A percentile compares a stretch with the other conserved stretches of the same genome.
Evolutionary conservation across 1,140 invertebrate genomes (phyloP).

Genomic region (Trichonephila inaurata): DNA sequence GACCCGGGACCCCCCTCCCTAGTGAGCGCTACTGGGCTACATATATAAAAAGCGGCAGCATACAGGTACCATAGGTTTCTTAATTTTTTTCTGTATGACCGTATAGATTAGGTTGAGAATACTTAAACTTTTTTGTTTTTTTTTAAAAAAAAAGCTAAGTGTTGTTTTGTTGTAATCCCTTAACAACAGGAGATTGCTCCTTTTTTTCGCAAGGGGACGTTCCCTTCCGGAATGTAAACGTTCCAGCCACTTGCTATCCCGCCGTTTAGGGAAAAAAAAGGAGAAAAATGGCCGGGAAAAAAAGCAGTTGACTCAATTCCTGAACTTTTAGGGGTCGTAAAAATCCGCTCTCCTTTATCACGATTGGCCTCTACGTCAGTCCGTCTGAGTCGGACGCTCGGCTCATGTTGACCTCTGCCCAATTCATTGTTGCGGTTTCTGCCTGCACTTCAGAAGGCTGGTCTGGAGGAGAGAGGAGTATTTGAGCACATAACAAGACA

Average conservation of each 20-base stretch:
- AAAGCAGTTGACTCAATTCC: slow-evolving; percentile 66
- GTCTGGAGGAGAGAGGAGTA: background rate
- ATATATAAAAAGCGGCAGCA: too few relatives aligned
- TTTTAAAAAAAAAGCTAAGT: too few relatives aligned
- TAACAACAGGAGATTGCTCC: too few relatives aligned
- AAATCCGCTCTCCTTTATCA: slow-evolving; percentile 64
- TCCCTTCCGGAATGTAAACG: background rate
- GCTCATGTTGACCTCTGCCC: background rate
- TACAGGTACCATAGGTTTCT: too few relatives aligned
- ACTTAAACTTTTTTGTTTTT: too few relatives aligned
- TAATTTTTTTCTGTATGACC: too few relatives aligned
- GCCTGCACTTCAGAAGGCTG: background rate
- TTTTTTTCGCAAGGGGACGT: background rate
- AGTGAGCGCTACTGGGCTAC: too few relatives aligned
- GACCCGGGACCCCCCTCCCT: too few relatives aligned
- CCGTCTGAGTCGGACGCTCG: background rate
- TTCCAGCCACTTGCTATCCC: background rate
- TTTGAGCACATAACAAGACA: background rate
- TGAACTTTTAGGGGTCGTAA: slow-evolving; percentile 63
- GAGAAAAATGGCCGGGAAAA: background rate
- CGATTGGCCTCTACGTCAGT: slow-evolving; percentile 42
- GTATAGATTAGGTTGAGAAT: too few relatives aligned
- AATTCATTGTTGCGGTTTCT: slow-evolving; percentile 14
- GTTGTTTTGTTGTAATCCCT: too few relatives aligned
- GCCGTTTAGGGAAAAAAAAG: background rate